phyloP scores from a whole-genome alignment of 2,888 invertebrate genomes.

The Abscondita cerata region DNA sequence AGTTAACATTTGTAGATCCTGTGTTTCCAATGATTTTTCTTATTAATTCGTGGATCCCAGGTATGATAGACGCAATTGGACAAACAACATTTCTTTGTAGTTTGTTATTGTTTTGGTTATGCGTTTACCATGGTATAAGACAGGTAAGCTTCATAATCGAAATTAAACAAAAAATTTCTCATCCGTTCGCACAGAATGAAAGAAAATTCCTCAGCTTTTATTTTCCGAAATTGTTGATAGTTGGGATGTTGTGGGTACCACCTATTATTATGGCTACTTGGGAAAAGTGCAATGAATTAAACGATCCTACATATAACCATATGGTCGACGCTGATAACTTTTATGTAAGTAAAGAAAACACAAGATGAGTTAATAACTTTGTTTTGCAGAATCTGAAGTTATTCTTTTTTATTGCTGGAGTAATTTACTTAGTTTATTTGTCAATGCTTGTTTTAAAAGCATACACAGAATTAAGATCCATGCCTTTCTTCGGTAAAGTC shows the following conservation, averaged over 20 bases:
- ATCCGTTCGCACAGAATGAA: slow-evolving; percentile 73
- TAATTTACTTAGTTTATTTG: slow-evolving; percentile 86
- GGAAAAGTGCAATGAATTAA: slow-evolving; percentile 87
- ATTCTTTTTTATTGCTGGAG: slow-evolving; percentile 86
- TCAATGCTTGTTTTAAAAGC: slow-evolving; percentile 84
- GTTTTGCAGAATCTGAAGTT: slow-evolving; percentile 81
- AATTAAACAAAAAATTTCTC: too few species aligned
- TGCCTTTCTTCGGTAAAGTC: slow-evolving; percentile 95
- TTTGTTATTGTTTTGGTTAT: slow-evolving; percentile 92
- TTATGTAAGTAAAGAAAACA: slow-evolving; percentile 66
- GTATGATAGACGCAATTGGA: slow-evolving; percentile 88
- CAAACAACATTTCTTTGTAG: slow-evolving; percentile 90
- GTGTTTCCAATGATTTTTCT: slow-evolving; percentile 91
- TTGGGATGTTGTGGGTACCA: slow-evolving; percentile 86
- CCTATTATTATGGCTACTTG: slow-evolving; percentile 86
- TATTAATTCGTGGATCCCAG: slow-evolving; percentile 87
- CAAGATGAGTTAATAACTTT: slow-evolving; percentile 1
- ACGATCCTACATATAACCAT: slow-evolving; percentile 93
- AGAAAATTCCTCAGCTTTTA: slow-evolving; percentile 86
- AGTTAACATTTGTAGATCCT: slow-evolving; percentile 84
- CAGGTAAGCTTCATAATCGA: slow-evolving; percentile 65
- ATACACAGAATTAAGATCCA: slow-evolving; percentile 91
- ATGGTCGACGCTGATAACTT: slow-evolving; percentile 83
- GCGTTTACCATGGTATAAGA: slow-evolving; percentile 92
- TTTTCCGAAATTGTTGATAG: slow-evolving; percentile 85